Percentiles rank a stretch among this genome's conserved stretches.
Evolutionary conservation across 2,797 vertebrate genomes (phyloP).

Genomic region (Pogonophryne albipinna): DNA sequence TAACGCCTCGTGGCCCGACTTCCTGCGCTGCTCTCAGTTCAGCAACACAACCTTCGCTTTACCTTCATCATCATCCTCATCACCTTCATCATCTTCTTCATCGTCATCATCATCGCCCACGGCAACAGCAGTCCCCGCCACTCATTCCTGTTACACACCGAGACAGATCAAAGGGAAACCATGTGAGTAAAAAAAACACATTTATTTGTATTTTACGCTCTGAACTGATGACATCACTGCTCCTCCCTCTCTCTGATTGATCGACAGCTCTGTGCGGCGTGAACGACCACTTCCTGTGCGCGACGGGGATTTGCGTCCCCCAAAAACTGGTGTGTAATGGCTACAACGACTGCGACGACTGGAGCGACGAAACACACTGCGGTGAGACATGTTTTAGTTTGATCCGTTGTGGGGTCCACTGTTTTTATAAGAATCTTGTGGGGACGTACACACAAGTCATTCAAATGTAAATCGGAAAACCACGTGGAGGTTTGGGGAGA

Average conservation of each 20-base stretch:
- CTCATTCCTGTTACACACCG: conserved; percentile 87
- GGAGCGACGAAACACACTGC: conserved; percentile 94
- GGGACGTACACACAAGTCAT: too few species aligned
- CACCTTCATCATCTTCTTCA: background rate
- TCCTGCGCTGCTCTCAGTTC: conserved; percentile 95
- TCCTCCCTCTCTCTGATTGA: conserved; percentile 49
- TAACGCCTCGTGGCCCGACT: conserved; percentile 94
- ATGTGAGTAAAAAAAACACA: conserved; percentile 75
- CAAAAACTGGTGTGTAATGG: conserved; percentile 93
- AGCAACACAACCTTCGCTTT: conserved; percentile 47
- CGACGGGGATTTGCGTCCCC: conserved; percentile 90
- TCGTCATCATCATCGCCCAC: background rate
- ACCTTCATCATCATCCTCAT: fast-evolving
- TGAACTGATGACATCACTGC: conserved; percentile 22
- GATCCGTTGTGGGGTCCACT: too few species aligned
- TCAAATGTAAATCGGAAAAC: too few species aligned
- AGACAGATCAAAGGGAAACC: conserved; percentile 87
- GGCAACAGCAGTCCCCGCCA: conserved; percentile 4
- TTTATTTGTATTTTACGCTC: background rate
- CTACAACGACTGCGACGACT: conserved; percentile 96
- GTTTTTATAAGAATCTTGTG: too few species aligned
- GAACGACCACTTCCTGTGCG: conserved; percentile 89
- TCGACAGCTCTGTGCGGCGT: conserved; percentile 87
- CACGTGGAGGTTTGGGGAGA: too few species aligned
- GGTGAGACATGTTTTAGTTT: conserved; percentile 79